Conservation (phyloP, 2,797 vertebrate genomes). For the Anas bernieri region DNA sequence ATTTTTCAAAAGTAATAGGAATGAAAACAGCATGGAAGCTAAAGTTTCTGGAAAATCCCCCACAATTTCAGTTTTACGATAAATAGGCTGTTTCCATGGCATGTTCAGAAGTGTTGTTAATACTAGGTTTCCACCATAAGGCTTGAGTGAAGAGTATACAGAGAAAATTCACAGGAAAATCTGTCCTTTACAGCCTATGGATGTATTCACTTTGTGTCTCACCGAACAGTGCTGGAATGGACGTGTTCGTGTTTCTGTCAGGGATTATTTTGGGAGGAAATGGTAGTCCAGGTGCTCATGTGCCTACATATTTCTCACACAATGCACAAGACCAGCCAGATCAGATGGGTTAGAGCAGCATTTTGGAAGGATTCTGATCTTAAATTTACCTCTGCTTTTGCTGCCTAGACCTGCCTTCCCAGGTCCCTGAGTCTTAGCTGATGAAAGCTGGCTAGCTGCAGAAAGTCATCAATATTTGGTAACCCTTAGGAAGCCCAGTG, state of each 20-base stretch:
- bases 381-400: not conserved
- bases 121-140: not conserved
- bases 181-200: not conserved
- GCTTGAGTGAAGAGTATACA: not conserved
- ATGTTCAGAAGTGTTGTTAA: not conserved
- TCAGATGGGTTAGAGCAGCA: not conserved
- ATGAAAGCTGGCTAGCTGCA: not conserved
- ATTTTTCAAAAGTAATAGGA: not conserved
- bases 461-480: not conserved
- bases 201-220: not conserved
- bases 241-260: not conserved
- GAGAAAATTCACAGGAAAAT: not conserved
- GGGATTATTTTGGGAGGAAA: not conserved
- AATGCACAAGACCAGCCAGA: not conserved
- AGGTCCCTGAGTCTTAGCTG: not conserved
- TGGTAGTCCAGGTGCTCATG: rapidly evolving
- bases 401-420: not conserved
- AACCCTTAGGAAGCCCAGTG: not conserved
- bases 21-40: not conserved
- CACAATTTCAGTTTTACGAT: not conserved
- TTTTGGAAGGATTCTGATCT: rapidly evolving
- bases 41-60: not conserved
- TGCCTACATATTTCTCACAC: not conserved
- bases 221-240: not conserved
- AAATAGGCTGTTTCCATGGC: not conserved